These are phyloP conservation scores for Engraulis encrasicolus DNA, from an alignment of 2,113 vertebrate species.

Conservation along the genomic window DNA sequence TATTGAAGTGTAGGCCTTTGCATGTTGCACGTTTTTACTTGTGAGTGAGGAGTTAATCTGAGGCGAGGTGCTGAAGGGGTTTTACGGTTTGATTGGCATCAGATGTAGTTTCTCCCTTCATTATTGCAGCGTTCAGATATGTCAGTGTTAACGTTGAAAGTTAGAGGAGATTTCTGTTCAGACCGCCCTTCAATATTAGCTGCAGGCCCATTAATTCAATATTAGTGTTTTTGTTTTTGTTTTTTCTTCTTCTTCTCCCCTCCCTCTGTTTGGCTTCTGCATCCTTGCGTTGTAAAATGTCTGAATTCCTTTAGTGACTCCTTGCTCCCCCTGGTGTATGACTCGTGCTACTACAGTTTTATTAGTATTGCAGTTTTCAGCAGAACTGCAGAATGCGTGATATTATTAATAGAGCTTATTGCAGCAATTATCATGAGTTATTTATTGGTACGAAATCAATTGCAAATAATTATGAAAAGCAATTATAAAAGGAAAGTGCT, in stretches of 20 bases:
- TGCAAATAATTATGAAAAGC: background rate
- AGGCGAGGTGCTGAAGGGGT: background rate
- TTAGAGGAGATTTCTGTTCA: background rate
- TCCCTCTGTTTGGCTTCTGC: background rate
- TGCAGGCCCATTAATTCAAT: background rate
- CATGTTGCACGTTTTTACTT: no score
- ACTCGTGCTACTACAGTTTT: conserved; percentile 44
- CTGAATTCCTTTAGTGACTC: conserved; percentile 30
- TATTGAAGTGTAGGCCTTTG: no score
- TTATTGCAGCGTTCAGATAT: background rate
- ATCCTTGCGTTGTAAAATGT: conserved; percentile 28
- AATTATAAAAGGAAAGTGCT: background rate
- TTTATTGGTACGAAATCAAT: no score
- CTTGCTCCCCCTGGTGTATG: conserved; percentile 67
- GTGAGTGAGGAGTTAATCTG: background rate
- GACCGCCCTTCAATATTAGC: background rate
- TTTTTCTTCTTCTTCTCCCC: conserved; percentile 22
- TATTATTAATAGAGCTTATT: background rate
- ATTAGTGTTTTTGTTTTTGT: conserved; percentile 24
- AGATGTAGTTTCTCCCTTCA: background rate
- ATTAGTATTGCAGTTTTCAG: background rate
- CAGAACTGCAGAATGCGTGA: background rate
- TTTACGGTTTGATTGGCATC: background rate
- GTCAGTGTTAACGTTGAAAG: no score
- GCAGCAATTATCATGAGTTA: background rate